A percentile compares a stretch with the other conserved stretches of the same genome.
These are phyloP conservation scores for Danio choprae DNA, from an alignment of 2,797 vertebrate species.

Conservation along the genomic window DNA sequence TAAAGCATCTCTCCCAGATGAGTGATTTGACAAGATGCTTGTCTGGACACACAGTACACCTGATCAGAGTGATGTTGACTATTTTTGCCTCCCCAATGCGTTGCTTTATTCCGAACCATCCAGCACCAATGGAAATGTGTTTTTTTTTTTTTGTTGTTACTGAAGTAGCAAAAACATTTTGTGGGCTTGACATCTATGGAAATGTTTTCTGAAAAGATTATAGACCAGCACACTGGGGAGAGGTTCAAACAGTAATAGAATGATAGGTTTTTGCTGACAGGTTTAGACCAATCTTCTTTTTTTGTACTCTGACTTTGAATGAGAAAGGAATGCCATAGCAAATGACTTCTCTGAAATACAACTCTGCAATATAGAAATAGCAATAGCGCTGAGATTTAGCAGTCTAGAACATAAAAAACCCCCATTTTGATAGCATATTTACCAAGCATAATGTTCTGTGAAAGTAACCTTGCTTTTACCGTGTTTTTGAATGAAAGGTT, in stretches of 20 bases:
- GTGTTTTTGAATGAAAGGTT: slow-evolving; percentile 13
- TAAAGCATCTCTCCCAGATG: slow-evolving; percentile 56
- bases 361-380: slow-evolving; percentile 13
- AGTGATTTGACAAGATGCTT: slow-evolving; percentile 58
- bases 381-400: slow-evolving; percentile 11
- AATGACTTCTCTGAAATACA: slow-evolving; percentile 20
- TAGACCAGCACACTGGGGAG: slow-evolving; percentile 29
- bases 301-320: slow-evolving; percentile 21
- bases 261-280: slow-evolving; percentile 35
- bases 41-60: slow-evolving; percentile 51
- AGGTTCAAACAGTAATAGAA: slow-evolving; percentile 27
- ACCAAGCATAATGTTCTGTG: slow-evolving; percentile 42
- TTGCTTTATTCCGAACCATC: slow-evolving; percentile 45
- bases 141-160: slow-evolving; percentile 4
- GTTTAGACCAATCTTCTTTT: slow-evolving; percentile 34
- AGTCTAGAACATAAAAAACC: slow-evolving; percentile 8
- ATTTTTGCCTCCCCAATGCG: slow-evolving; percentile 37
- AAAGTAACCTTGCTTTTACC: slow-evolving; percentile 36
- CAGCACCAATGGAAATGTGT: slow-evolving; percentile 9
- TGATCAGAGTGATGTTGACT: slow-evolving; percentile 51
- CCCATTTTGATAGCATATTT: slow-evolving; percentile 31
- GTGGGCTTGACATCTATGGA: slow-evolving; percentile 39
- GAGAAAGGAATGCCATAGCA: slow-evolving; percentile 15
- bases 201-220: slow-evolving; percentile 43
- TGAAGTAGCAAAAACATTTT: slow-evolving; percentile 28